These are phyloP conservation scores for Holacanthus passer DNA, from an alignment of 2,113 vertebrate genomes.

Conservation along the genomic window DNA sequence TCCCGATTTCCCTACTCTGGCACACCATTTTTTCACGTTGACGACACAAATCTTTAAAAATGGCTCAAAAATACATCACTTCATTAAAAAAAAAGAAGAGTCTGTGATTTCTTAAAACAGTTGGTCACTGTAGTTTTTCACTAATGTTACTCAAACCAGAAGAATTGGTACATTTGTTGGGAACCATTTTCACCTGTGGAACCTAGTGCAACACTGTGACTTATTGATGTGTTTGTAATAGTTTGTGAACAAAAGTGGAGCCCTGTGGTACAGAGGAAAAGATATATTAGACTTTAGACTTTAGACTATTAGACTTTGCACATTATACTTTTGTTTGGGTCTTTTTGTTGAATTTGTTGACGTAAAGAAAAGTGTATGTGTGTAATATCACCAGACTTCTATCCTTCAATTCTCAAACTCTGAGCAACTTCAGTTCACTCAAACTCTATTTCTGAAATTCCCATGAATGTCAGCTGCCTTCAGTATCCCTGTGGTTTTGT, in stretches of 20 bases:
- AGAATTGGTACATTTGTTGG: not conserved
- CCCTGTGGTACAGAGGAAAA: not conserved
- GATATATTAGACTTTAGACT: no score
- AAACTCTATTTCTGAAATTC: not conserved
- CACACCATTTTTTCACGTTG: no score
- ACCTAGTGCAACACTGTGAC: not conserved
- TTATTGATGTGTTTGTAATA: no score
- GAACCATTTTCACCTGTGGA: not conserved
- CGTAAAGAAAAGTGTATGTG: not conserved
- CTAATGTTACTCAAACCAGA: not conserved
- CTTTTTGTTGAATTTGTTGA: not conserved
- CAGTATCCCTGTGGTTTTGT: not conserved
- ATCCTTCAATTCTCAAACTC: not conserved
- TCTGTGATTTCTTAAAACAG: no score
- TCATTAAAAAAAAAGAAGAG: no score
- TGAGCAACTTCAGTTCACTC: not conserved
- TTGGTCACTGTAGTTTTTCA: not conserved
- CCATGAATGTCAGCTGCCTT: slow-evolving; percentile 7
- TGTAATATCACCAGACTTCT: not conserved
- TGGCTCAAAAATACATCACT: no score
- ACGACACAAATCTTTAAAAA: not conserved
- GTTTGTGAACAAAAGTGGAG: not conserved
- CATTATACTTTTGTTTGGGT: not conserved
- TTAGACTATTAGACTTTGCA: no score
- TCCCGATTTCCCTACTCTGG: no score